phyloP scores from a whole-genome alignment of 1,140 invertebrate genomes.

The Bilobella aurantiaca region DNA sequence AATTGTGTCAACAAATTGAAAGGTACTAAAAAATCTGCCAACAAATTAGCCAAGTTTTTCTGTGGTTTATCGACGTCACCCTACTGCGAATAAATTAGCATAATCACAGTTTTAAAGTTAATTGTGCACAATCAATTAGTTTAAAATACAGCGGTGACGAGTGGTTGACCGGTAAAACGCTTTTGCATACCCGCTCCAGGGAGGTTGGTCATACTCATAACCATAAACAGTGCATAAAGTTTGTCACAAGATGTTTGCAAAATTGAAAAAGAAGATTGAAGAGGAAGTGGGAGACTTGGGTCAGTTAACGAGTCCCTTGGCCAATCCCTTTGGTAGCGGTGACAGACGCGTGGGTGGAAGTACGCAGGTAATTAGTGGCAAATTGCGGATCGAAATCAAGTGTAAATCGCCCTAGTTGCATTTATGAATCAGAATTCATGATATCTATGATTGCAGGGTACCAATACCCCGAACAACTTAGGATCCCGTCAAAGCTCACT shows the following conservation, averaged over 20 bases:
- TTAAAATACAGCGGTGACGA: too few relatives aligned
- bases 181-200: too few relatives aligned
- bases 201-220: too few relatives aligned
- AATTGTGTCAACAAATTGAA: neutral
- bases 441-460: conserved; percentile 15
- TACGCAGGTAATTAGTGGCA: conserved; percentile 12
- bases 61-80: neutral
- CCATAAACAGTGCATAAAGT: too few relatives aligned
- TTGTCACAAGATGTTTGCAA: conserved; percentile 23
- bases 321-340: conserved; percentile 14
- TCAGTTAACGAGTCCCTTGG: conserved; percentile 18
- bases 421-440: neutral
- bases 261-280: conserved; percentile 27
- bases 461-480: conserved; percentile 26
- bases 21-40: too few relatives aligned
- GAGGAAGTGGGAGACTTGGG: conserved; percentile 29
- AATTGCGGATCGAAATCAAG: neutral
- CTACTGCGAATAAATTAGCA: neutral
- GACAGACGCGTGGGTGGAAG: conserved; percentile 22
- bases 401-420: neutral
- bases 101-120: neutral
- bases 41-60: neutral
- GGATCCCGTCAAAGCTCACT: conserved; percentile 28
- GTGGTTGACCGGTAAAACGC: too few relatives aligned
- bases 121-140: too few relatives aligned